A percentile compares a stretch with the other conserved stretches of the same genome.
These are phyloP conservation scores for Palythoa caribaeorum DNA, from an alignment of 92 coral and sea anemone genomes.

Conservation along the genomic window DNA sequence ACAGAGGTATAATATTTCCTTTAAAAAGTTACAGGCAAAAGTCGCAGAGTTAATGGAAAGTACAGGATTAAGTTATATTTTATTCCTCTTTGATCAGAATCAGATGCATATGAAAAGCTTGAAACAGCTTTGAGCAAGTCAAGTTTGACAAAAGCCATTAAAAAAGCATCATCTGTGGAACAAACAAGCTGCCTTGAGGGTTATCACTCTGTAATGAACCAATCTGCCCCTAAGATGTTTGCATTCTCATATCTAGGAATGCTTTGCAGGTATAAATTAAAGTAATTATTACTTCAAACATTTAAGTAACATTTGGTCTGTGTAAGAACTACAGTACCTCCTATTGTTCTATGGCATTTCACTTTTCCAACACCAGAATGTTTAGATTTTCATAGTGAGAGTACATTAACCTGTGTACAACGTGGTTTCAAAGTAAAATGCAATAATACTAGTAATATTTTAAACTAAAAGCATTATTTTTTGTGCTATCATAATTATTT, in stretches of 20 bases:
- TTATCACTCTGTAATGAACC: neutral
- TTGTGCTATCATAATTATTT: too few species aligned
- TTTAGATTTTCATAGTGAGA: too few species aligned
- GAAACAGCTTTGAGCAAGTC: conserved; percentile 26
- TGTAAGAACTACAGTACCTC: too few species aligned
- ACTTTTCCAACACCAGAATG: too few species aligned
- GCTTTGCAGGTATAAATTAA: neutral
- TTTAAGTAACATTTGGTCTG: neutral
- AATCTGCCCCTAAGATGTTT: neutral
- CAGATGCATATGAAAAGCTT: conserved; percentile 57
- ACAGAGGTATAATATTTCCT: too few species aligned
- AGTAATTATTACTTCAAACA: neutral
- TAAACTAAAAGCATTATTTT: neutral
- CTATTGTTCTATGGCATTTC: too few species aligned
- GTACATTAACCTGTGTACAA: too few species aligned
- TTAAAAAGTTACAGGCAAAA: too few species aligned
- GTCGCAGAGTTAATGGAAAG: neutral
- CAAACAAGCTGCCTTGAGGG: conserved; percentile 34
- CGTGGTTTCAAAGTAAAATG: too few species aligned
- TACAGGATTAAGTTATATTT: neutral
- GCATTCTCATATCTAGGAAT: neutral
- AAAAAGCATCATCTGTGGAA: conserved; percentile 27
- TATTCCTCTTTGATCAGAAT: neutral
- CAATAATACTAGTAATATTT: neutral
- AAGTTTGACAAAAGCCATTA: conserved; percentile 25